Percentiles rank a stretch among this genome's conserved stretches.
These are phyloP conservation scores for Scelioninae gen. 1 DNA, from an alignment of 2,888 invertebrate species.

Conservation along the genomic window DNA sequence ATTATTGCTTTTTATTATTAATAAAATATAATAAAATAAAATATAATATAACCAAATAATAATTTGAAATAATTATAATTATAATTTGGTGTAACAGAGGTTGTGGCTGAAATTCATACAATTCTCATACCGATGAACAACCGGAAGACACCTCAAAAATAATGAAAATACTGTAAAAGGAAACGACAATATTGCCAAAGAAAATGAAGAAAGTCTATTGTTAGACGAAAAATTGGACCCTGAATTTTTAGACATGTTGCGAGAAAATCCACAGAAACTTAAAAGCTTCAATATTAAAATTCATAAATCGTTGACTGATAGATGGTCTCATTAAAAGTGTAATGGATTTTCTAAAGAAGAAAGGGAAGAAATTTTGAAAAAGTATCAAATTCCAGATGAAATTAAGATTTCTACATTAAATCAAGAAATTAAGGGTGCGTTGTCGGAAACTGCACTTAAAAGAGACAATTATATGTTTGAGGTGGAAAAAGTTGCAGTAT, in stretches of 20 bases:
- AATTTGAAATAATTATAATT: no score
- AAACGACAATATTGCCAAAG: no score
- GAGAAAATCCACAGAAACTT: constrained; percentile 8
- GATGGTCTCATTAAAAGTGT: constrained; percentile 16
- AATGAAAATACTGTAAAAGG: no score
- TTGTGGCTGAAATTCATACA: no score
- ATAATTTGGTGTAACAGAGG: no score
- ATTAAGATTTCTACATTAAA: constrained; percentile 9
- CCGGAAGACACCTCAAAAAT: no score
- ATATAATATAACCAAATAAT: no score
- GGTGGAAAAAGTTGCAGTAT: constrained; percentile 20
- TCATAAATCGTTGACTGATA: constrained; percentile 16
- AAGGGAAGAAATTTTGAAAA: constrained; percentile 1
- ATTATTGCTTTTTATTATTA: no score
- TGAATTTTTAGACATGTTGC: constrained; percentile 19
- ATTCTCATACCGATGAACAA: no score
- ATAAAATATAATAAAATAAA: no score
- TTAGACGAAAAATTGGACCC: no score
- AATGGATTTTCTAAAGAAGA: constrained; percentile 25
- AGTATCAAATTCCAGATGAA: constrained; percentile 3
- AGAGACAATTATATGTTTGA: constrained; percentile 33
- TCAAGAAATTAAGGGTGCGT: constrained; percentile 10
- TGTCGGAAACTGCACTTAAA: constrained; percentile 28
- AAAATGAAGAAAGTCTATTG: no score
- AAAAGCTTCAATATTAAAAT: constrained; percentile 3